Base-by-base conservation (phyloP, 2,113 vertebrate genomes). In the Gobiocypris rarus region DNA sequence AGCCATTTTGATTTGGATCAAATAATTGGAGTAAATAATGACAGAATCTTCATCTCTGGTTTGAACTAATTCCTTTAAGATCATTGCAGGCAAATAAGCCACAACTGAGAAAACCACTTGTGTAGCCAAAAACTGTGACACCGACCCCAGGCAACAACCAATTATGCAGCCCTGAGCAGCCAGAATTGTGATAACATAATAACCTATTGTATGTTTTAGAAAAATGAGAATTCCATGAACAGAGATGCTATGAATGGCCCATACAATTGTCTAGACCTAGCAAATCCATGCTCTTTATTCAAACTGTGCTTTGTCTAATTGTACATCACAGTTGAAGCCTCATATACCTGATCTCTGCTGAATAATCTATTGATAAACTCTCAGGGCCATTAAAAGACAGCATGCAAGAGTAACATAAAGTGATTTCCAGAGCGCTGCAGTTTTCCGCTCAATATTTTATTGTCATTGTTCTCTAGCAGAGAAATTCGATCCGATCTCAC, bases 141-240 rank as follows among this genome's bases (percentile, higher is more conserved):
- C 43, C 67, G 56, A 81, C 70, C 76, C 45, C n/a, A 58, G 65
- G n/a, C 10, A 48, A 65, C 61, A 54, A n/a, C 43, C 77, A 83
- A 83, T 83, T 80, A 83, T 61, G 54, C 5, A 10, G 19, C 80
- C 31, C 34, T 63, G 13, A 75, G 45, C 76, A 34, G 31, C 22
- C 48, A 2, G 38, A 59, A 84, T 79, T 41, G 45, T 24, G 24
- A 24, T 38, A 69, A 31, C 22, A 61, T 56, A 69, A 78, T 56
- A 54, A 78, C 73, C 48, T 22, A 84, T 71, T 73, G 75, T 70
- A 50, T 10, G n/a, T 65, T 58, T 59, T 15, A 19, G 17, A 48
- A 31, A 80, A 80, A 31, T 4, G 5, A 50, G 17, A 80, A 31
- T 80, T 67, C 9, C 17, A 22, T 10, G 41, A 48, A 61, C 34